Evolutionary conservation across 2,113 vertebrate genomes (phyloP), one percentile per base, ranked within the genome.

Genomic region (Percina caprodes): DNA sequence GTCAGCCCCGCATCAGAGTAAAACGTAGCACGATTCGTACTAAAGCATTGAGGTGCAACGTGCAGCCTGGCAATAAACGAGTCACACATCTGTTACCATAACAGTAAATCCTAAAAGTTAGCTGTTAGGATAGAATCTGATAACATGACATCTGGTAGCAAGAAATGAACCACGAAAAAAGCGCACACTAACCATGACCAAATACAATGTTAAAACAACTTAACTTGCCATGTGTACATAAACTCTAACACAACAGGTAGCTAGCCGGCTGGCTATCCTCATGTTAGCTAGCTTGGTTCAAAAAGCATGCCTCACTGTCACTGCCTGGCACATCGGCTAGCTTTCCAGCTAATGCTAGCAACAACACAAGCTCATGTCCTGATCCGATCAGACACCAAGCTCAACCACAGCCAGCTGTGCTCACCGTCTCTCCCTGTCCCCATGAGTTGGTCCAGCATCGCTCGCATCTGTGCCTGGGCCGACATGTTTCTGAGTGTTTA

Each of bases 381-480:
- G 16, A 13, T 63, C 35, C 33, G 49, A 19, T 14, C 1, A 11
- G 16, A 26, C 46, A 49, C 42, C 2, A 0, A 39, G 1, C 18
- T 18, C 18, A 3, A 26, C 5, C 42, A 24, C 35, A 6, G 1
- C 35, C 14, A 1, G 51, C n/a, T 3, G 0, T 6, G 83, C 96
- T 97, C 96, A 99, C 98, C 98, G 93, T 99, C 98, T 96, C 98
- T 96, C 82, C 97, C 96, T 42, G 98, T 99, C 87, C 98, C 98
- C 98, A 99, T 99, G 70, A 99, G 94, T 96, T 99, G 97, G 95
- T 99, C 98, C 94, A 99, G 95, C 98, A 99, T 98, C 71, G 98
- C 97, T 92, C 98, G 94, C 98, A 99, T 99, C 94, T 99, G 98
- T 81, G 98, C 98, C 92, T 99, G 98, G 92, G 98, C 98, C 96